Evolutionary conservation across 2,888 invertebrate genomes (phyloP), one percentile per base, ranked within the genome.

Genomic region (Cephalotes varians): DNA sequence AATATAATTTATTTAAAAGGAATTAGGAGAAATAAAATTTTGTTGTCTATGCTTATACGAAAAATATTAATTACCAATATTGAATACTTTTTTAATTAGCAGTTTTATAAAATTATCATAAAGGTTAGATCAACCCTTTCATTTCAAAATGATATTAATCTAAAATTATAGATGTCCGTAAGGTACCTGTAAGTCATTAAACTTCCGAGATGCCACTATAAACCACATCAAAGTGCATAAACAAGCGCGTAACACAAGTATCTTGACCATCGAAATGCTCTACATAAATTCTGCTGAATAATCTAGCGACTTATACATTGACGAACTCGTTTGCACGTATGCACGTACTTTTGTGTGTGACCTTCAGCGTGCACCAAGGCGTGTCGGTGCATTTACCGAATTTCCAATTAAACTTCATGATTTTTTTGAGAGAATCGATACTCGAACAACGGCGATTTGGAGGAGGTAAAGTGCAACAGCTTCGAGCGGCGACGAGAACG

Each of bases 401-500:
- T 40, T 56, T 28, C 40, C 31, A 2, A 31, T 7, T 15, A 40
- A 25, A 37, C 25, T 25, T 0, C 15, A 25, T n/a, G 40, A 65
- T 37, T 51, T 76, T 76, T 21, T 4, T 1, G 9, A 9, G 25
- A 40, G 15, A 9, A 37, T 18, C 31, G 28, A 15, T 12, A 71
- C n/a, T 21, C 6, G 21, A 21, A 6, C 37, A 34, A n/a, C 15
- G 34, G 21, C 37, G n/a, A 74, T 44, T 60, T 4, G 18, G 25
- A 67, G n/a, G 21, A 28, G 54, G n/a, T 5, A 0, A 51, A 28
- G 37, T 31, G 67, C 67, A 40, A 76, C 67, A 21, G 67, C 28
- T 60, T 1, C 15, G 62, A 9, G 15, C 51, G 31, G 34, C 31
- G 37, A 49, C 44, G 21, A 34, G 62, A 81, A 81, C 40, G 58